phyloP scores from a whole-genome alignment of 2,113 vertebrate species.

The Neolamprologus sp. region DNA sequence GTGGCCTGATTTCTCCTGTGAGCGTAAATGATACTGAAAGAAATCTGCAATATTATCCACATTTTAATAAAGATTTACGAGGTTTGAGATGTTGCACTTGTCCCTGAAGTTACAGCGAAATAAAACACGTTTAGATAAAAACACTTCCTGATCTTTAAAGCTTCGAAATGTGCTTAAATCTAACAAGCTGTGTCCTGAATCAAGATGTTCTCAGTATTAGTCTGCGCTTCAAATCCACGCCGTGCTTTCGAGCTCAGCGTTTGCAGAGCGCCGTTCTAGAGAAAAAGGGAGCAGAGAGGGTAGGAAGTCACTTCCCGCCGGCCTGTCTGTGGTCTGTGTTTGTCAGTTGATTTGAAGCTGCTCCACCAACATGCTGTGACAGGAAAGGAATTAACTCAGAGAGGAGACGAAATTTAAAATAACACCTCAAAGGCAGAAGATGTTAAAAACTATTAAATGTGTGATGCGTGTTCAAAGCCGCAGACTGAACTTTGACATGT shows the following conservation, averaged over 20 bases:
- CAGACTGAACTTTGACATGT: not conserved
- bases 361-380: slow-evolving; percentile 57
- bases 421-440: slow-evolving; percentile 30
- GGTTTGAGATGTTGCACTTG: not conserved
- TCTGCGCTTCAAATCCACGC: not conserved
- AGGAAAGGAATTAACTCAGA: slow-evolving; percentile 65
- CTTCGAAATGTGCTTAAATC: not conserved
- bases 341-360: slow-evolving; percentile 64
- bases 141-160: not conserved
- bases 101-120: rapidly evolving
- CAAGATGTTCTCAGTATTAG: not conserved
- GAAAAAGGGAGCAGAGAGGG: slow-evolving; percentile 24
- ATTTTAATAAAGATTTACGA: not conserved
- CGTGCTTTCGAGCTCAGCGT: not conserved
- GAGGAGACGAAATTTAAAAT: slow-evolving; percentile 26
- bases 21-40: not conserved
- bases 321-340: slow-evolving; percentile 65
- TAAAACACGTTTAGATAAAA: not conserved
- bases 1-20: slow-evolving; percentile 13
- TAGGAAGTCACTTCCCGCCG: slow-evolving; percentile 49
- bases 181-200: not conserved
- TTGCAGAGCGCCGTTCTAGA: slow-evolving; percentile 32
- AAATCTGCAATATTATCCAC: not conserved
- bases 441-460: slow-evolving; percentile 33
- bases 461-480: not conserved